These are phyloP conservation scores for Orchestes rusci DNA, from an alignment of 2,888 invertebrate species.

Conservation along the genomic window DNA sequence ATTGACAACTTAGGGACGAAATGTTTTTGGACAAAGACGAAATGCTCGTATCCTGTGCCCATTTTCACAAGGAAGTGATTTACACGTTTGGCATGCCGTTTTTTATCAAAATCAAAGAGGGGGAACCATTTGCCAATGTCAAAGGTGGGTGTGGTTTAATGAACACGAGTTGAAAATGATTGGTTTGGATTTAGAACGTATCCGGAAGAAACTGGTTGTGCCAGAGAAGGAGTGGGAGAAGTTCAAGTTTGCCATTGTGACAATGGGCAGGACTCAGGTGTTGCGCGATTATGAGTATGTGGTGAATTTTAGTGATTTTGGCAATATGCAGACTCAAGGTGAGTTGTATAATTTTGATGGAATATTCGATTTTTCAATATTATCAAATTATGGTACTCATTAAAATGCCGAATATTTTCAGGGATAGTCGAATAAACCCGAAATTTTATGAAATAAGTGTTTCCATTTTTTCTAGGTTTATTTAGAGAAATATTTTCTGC, in stretches of 20 bases:
- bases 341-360: no score
- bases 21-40: constrained; percentile 75
- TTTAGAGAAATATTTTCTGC: no score
- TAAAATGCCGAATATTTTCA: no score
- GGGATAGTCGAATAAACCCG: no score
- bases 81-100: constrained; percentile 93
- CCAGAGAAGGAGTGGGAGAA: constrained; percentile 98
- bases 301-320: constrained; percentile 71
- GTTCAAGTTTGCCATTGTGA: constrained; percentile 89
- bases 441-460: no score
- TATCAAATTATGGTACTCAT: no score
- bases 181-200: constrained; percentile 63
- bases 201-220: constrained; percentile 86
- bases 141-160: no score
- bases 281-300: constrained; percentile 73
- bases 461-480: no score
- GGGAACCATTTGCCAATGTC: constrained; percentile 77
- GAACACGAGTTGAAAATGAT: no score
- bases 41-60: constrained; percentile 88
- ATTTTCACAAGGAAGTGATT: constrained; percentile 93
- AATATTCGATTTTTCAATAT: no score
- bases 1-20: constrained; percentile 74
- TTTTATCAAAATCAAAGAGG: constrained; percentile 81
- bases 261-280: constrained; percentile 76
- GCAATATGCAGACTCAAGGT: constrained; percentile 67